Conservation (phyloP, 1,140 invertebrate genomes). For the Drosophila mojavensis region DNA sequence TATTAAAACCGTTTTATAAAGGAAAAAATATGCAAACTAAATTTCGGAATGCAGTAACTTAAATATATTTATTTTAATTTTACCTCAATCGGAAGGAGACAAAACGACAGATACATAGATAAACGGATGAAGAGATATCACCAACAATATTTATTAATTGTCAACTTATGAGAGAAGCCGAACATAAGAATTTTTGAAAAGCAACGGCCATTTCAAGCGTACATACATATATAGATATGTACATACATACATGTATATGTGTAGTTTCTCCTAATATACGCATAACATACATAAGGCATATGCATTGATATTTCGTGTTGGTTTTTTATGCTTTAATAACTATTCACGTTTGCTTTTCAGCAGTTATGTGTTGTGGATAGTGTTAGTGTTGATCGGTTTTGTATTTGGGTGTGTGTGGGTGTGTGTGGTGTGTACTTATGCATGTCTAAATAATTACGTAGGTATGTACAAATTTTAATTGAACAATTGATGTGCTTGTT, state of each 20-base stretch:
- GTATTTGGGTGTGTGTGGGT: not conserved
- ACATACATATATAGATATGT: not conserved
- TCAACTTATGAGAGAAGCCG: not conserved
- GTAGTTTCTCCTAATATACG: no score
- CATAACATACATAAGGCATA: not conserved
- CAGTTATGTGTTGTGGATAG: no score
- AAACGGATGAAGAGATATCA: no score
- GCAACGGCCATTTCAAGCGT: not conserved
- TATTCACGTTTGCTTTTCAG: not conserved
- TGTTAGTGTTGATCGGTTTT: no score
- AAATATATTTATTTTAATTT: not conserved
- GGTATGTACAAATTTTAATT: not conserved
- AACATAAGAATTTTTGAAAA: no score
- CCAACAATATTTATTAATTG: not conserved
- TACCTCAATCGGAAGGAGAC: not conserved
- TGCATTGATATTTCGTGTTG: not conserved
- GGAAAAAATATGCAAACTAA: not conserved
- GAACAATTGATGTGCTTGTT: not conserved
- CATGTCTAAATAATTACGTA: not conserved
- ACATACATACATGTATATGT: not conserved
- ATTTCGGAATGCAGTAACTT: constrained; percentile 6
- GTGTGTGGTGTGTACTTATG: not conserved
- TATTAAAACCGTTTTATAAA: not conserved
- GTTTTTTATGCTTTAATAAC: not conserved
- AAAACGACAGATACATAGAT: not conserved